Conservation (phyloP, 2,797 vertebrate genomes). For the Mycteria americana region DNA sequence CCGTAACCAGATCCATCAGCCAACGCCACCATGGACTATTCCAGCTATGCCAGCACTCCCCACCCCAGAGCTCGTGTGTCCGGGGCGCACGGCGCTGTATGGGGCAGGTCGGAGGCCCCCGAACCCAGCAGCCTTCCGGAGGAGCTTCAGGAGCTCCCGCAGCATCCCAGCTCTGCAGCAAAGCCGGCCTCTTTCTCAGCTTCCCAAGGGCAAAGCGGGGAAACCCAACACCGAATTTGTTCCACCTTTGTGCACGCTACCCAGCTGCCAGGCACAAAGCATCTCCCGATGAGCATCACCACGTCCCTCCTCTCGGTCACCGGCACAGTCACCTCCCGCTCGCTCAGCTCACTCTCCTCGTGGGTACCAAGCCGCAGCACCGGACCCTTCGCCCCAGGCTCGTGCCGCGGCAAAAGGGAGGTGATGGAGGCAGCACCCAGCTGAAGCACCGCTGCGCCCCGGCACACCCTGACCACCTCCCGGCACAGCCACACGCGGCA, state of each 20-base stretch:
- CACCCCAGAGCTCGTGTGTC: neutral
- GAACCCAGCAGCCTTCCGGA: neutral
- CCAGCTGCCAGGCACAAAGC: neutral
- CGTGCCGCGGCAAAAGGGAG: accelerated
- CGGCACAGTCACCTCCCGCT: neutral
- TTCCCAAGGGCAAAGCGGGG: neutral
- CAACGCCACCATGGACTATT: neutral
- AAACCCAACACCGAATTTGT: neutral
- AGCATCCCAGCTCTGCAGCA: neutral
- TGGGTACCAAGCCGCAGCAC: neutral
- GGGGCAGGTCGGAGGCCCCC: neutral
- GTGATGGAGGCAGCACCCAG: neutral
- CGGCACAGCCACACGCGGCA: neutral
- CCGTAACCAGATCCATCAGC: conserved; percentile 30
- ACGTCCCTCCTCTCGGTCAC: accelerated
- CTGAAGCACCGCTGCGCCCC: accelerated
- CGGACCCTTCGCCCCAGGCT: neutral
- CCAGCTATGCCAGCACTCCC: neutral
- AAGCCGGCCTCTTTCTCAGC: neutral
- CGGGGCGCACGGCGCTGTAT: neutral
- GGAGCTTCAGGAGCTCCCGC: neutral
- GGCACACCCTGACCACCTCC: neutral
- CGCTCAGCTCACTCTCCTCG: neutral
- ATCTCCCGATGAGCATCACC: neutral
- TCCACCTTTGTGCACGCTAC: neutral